Evolutionary conservation across 2,797 vertebrate genomes (phyloP), one percentile per base, ranked within the genome.

Genomic region (Hozukius guyotensis): DNA sequence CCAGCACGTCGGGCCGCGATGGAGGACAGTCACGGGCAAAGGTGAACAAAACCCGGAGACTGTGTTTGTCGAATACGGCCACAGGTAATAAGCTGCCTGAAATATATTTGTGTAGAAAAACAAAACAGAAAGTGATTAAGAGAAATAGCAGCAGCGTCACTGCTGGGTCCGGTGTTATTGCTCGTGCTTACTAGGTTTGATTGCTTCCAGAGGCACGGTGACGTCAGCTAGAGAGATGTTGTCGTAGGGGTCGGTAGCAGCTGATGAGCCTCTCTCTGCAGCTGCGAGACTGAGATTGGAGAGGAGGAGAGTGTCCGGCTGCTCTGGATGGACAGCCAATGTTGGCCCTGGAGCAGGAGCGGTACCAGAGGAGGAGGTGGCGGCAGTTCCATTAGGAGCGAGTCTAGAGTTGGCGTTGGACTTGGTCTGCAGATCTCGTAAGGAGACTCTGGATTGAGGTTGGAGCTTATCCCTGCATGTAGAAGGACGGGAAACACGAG

Each of bases 41-140:
- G 79, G 99, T 98, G 93, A 99, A 97, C 82, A 99, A 95, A 76
- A 99, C 96, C 0, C 97, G 97, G 79, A 99, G 97, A 81, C 98
- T 98, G 52, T 97, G 97, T 85, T 97, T 97, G 92, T 99, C 98
- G 6, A 99, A 98, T 72, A 98, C 97, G 0, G 97, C 98, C 90
- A 99, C 97, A 0, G 99, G 99, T 86, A 99, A 94, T 90, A 98
- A 94, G 93, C 93, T 98, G 94, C 99, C 99, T 99, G 90, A 64
- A 81, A 85, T 0, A 56, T 4, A 76, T 6, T 57, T 4, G 18
- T 32, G 42, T 5, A 24, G 16, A 25, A 53, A 59, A 14, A 11
- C 9, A 14, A 2, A 25, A 22, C 4, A 42, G 20, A 63, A 52
- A 3, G 12, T 60, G 16, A 76, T 7, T 18, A 5, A 22, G 10